Base-by-base conservation (phyloP, 2,888 invertebrate genomes). In the Acrobasis consociella region DNA sequence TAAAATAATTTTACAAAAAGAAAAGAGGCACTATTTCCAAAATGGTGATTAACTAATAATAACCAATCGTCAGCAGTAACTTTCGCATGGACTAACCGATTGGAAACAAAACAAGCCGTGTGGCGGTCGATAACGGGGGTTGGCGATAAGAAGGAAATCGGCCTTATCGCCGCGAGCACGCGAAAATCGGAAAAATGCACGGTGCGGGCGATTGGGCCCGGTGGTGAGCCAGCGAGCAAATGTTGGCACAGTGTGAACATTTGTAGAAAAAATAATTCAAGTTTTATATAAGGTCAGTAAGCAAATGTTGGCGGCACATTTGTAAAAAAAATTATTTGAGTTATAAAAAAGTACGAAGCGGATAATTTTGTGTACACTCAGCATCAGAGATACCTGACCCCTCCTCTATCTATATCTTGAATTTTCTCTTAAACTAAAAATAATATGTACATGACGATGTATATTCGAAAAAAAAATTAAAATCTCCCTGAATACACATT, bases 121-220 rank as follows among this genome's bases (percentile, higher is more conserved):
- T 58, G 52, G 76, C 76, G 72, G 46, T 16, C 73, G 80, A 78
- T 77, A 82, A 74, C 68, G 73, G 72, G 64, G 67, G 66, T 68
- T 46, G 65, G 65, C 75, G 83, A 82, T 81, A 83, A 80, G 79
- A 76, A 77, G 76, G 81, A 78, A 81, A 82, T 77, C 78, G 76
- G 56, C 71, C 78, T 86, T 89, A 89, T 88, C 87, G 80, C 78
- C 62, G 64, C 67, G 72, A 74, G 72, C 78, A 80, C 76, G 82
- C 81, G 80, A 82, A 83, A 86, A 86, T 86, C 78, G 80, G 72
- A 77, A 82, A 83, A 84, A 76, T 83, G 80, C 79, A 78, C 68
- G 75, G 72, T 77, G 78, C 78, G 79, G 79, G 81, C 67, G 49
- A 17, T 65, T 64, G 60, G 49, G 2, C 9, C 62, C 64, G 39